phyloP scores from a whole-genome alignment of 2,113 vertebrate genomes.

The Xyrauchen texanus region DNA sequence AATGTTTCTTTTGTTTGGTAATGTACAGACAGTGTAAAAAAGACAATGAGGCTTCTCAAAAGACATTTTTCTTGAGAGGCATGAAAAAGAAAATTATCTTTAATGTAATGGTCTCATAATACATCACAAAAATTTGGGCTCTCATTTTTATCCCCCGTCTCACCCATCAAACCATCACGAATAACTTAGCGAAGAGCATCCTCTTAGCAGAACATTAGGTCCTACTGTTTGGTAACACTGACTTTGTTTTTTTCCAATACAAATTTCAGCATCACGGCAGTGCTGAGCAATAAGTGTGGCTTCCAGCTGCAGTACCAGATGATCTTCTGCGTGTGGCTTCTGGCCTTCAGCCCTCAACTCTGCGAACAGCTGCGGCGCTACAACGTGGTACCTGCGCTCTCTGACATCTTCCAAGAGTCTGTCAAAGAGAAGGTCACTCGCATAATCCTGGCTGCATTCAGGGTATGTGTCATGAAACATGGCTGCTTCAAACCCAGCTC shows the following conservation, averaged over 20 bases:
- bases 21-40: conserved; percentile 5
- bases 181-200: conserved; percentile 18
- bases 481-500: background rate
- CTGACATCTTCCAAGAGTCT: conserved; percentile 97
- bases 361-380: conserved; percentile 93
- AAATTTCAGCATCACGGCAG: conserved; percentile 87
- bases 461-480: conserved; percentile 75
- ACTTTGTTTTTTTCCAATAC: background rate
- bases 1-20: conserved; percentile 11
- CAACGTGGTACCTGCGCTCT: conserved; percentile 93
- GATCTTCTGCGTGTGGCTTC: conserved; percentile 97
- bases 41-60: conserved; percentile 8
- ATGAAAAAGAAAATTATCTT: background rate
- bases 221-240: background rate
- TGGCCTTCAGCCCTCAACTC: conserved; percentile 98
- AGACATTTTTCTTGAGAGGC: conserved; percentile 27
- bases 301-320: conserved; percentile 99
- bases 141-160: background rate
- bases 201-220: conserved; percentile 10
- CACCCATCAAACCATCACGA: conserved; percentile 26
- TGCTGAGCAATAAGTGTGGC: conserved; percentile 97
- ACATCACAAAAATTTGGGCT: background rate
- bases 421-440: conserved; percentile 99
- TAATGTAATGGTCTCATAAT: conserved; percentile 15
- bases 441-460: conserved; percentile 95